These are phyloP conservation scores for Triplophysa siluroides DNA, from an alignment of 2,113 vertebrate genomes.

Conservation along the genomic window DNA sequence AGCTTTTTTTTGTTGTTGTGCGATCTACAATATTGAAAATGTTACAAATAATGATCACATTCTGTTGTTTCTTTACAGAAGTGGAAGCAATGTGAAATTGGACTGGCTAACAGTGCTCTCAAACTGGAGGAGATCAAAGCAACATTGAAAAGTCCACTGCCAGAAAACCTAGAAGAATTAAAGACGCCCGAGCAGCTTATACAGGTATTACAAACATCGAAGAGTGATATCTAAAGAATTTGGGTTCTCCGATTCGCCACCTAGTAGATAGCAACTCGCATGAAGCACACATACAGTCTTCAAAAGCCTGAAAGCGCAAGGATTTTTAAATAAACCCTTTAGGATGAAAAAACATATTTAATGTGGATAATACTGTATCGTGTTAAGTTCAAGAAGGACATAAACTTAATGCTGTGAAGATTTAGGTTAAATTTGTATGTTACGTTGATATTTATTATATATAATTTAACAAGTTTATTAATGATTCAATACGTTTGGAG, in stretches of 20 bases:
- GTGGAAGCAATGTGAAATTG: conserved; percentile 76
- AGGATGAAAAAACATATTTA: too few species aligned
- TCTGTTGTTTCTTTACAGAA: conserved; percentile 66
- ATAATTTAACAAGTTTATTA: background rate
- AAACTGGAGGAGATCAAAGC: conserved; percentile 72
- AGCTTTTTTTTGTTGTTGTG: too few species aligned
- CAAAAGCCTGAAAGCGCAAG: too few species aligned
- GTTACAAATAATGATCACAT: background rate
- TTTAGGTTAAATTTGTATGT: too few species aligned
- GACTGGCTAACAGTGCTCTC: conserved; percentile 64
- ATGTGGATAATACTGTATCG: too few species aligned
- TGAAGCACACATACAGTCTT: too few species aligned
- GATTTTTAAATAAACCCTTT: too few species aligned
- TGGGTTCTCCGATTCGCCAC: too few species aligned
- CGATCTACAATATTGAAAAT: background rate
- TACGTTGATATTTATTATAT: too few species aligned
- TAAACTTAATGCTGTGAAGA: too few species aligned
- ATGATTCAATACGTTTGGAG: background rate
- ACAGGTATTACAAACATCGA: conserved; percentile 72
- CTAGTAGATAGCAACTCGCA: too few species aligned
- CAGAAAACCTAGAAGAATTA: conserved; percentile 70
- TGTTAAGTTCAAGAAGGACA: too few species aligned
- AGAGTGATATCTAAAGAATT: background rate
- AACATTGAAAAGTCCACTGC: conserved; percentile 68
- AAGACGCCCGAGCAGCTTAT: conserved; percentile 67